These are phyloP conservation scores for Leptinotarsa haldemani DNA, from an alignment of 2,888 invertebrate genomes.

Conservation along the genomic window DNA sequence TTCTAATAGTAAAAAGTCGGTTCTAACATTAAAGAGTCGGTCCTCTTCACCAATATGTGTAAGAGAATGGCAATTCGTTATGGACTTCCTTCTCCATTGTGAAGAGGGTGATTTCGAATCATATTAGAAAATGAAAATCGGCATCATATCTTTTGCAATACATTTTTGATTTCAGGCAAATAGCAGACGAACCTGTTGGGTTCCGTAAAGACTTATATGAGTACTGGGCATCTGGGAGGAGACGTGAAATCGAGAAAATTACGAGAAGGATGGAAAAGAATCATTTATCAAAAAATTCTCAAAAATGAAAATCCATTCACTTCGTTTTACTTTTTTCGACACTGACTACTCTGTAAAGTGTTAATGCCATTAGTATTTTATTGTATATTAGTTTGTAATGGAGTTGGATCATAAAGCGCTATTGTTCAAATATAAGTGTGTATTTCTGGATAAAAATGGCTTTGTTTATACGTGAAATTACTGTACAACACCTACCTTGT, in stretches of 20 bases:
- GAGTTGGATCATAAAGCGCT: conserved; percentile 9
- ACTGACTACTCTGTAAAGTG: background rate
- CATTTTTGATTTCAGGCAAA: conserved; percentile 8
- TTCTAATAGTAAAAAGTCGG: too few relatives aligned
- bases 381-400: conserved; percentile 14
- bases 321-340: background rate
- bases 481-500: too few relatives aligned
- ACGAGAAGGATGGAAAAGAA: background rate
- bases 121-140: too few relatives aligned
- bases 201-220: conserved; percentile 18
- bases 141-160: background rate
- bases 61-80: too few relatives aligned
- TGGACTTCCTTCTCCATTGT: too few relatives aligned
- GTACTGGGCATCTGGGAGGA: conserved; percentile 26
- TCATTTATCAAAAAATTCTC: background rate
- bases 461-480: too few relatives aligned
- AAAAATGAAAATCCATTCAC: background rate
- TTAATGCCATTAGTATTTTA: background rate
- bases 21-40: too few relatives aligned
- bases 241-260: conserved; percentile 5
- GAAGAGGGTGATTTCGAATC: too few relatives aligned
- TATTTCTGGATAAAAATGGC: too few relatives aligned
- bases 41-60: too few relatives aligned
- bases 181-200: conserved; percentile 4
- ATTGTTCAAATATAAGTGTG: too few relatives aligned